phyloP scores from a whole-genome alignment of 2,113 vertebrate genomes.

The Sporophila hypoxantha region DNA sequence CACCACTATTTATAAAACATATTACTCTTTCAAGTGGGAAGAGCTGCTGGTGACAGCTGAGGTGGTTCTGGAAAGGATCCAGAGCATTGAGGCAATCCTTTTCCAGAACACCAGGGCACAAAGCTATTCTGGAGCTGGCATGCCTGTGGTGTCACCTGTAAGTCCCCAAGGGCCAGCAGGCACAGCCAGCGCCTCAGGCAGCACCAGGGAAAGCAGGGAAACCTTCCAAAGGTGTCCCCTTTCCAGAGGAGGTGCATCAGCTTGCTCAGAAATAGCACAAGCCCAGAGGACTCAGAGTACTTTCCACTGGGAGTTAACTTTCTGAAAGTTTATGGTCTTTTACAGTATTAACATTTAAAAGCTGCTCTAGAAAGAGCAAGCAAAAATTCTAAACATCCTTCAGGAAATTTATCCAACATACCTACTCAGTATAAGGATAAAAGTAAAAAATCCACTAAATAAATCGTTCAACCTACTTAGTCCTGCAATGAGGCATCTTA shows the following conservation, averaged over 20 bases:
- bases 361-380: not conserved
- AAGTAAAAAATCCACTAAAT: not conserved
- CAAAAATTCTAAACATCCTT: not conserved
- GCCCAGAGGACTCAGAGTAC: not conserved
- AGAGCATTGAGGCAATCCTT: not conserved
- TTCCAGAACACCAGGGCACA: not conserved
- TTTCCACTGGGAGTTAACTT: not conserved
- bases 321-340: not conserved
- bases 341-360: not conserved
- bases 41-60: not conserved
- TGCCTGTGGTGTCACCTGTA: not conserved
- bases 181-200: not conserved
- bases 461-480: not conserved
- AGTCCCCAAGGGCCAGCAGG: not conserved
- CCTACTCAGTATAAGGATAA: not conserved
- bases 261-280: not conserved
- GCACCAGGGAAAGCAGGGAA: not conserved
- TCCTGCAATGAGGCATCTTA: not conserved
- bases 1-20: not conserved
- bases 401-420: not conserved
- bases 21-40: not conserved
- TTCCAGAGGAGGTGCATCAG: not conserved
- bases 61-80: not conserved
- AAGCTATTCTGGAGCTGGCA: accelerated
- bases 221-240: not conserved